phyloP scores from a whole-genome alignment of 2,888 invertebrate species.

The Agrochola macilenta region DNA sequence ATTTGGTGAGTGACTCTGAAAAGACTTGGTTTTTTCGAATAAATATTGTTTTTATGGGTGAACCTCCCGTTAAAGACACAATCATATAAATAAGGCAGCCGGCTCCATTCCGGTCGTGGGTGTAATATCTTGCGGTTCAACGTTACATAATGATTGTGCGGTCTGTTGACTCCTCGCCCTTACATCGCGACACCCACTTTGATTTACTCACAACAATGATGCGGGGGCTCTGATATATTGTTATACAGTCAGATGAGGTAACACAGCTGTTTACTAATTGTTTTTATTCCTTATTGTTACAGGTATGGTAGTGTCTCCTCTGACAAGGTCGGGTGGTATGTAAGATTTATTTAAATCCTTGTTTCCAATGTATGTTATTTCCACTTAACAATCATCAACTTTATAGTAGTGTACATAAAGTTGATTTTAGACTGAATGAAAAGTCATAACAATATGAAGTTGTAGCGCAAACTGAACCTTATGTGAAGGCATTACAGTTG shows the following conservation, averaged over 20 bases:
- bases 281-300: conserved; percentile 87
- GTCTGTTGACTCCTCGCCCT: conserved; percentile 64
- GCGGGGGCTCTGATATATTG: conserved; percentile 87
- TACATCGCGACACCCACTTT: conserved; percentile 76
- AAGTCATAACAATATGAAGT: too few relatives aligned
- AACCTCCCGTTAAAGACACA: conserved; percentile 58
- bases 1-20: conserved; percentile 31
- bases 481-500: too few relatives aligned
- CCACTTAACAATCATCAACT: too few relatives aligned
- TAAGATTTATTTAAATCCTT: background rate
- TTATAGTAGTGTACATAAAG: too few relatives aligned
- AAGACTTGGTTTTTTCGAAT: conserved; percentile 48
- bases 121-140: conserved; percentile 63
- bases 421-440: too few relatives aligned
- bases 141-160: conserved; percentile 65
- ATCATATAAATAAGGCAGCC: conserved; percentile 65
- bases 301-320: conserved; percentile 80
- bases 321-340: conserved; percentile 69
- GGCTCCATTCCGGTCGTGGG: conserved; percentile 60
- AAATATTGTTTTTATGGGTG: conserved; percentile 51
- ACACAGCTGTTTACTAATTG: conserved; percentile 83
- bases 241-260: conserved; percentile 80
- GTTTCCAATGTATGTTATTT: too few relatives aligned
- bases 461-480: too few relatives aligned
- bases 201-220: conserved; percentile 83